A percentile compares a stretch with the other conserved stretches of the same genome.
These are phyloP conservation scores for Cavia aperea DNA, from an alignment of 2,113 vertebrate species.

Conservation along the genomic window DNA sequence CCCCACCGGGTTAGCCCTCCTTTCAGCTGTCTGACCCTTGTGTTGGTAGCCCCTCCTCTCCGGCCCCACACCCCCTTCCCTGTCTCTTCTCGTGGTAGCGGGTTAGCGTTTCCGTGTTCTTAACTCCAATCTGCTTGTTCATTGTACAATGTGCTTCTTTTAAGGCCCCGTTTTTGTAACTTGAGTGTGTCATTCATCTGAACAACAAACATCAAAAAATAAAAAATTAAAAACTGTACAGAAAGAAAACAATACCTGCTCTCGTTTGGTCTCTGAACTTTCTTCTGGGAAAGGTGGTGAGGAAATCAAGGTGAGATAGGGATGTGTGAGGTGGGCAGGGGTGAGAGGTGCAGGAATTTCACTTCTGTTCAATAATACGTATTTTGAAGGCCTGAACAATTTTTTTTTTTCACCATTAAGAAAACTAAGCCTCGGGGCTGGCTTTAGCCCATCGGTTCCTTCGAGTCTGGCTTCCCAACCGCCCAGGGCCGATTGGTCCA, in stretches of 20 bases:
- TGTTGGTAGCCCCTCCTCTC: slow-evolving; percentile 54
- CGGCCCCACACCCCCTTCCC: slow-evolving; percentile 15
- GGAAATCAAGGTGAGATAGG: background rate
- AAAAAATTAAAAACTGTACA: slow-evolving; percentile 72
- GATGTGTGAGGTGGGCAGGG: too few species aligned
- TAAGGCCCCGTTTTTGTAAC: slow-evolving; percentile 74
- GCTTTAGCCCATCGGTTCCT: too few species aligned
- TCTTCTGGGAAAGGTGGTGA: background rate
- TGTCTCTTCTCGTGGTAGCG: slow-evolving; percentile 72
- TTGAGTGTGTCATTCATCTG: slow-evolving; percentile 74
- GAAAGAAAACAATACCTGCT: slow-evolving; percentile 61
- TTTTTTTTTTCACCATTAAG: background rate
- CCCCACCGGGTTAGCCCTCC: background rate
- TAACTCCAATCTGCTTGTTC: slow-evolving; percentile 72
- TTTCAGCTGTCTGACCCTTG: slow-evolving; percentile 58
- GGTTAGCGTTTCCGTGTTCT: slow-evolving; percentile 73
- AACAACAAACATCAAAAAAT: slow-evolving; percentile 71
- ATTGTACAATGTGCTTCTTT: slow-evolving; percentile 75
- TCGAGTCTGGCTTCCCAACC: too few species aligned
- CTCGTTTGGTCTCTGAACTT: slow-evolving; percentile 34
- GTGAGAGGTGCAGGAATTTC: background rate
- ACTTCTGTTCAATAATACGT: background rate
- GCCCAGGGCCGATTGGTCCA: too few species aligned
- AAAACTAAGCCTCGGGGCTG: background rate
- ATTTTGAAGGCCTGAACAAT: background rate